Conservation (phyloP, 2,113 vertebrate species). For the Microtus ochrogaster region DNA sequence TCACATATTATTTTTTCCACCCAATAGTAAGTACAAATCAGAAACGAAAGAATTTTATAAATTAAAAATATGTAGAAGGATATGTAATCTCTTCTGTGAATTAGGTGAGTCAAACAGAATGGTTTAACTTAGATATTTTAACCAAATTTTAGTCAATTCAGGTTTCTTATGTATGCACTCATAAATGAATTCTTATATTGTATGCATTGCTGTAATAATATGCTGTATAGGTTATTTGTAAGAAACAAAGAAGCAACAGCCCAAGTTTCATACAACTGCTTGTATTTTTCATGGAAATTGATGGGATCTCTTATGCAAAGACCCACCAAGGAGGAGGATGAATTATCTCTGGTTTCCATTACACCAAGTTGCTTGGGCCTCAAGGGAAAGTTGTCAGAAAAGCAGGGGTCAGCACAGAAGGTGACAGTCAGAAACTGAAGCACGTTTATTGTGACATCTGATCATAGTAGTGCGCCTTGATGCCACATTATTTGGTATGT, state of each 20-base stretch:
- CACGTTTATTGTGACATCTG: slow-evolving; percentile 59
- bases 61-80: not conserved
- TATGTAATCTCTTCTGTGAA: not conserved
- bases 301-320: not conserved
- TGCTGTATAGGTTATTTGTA: not conserved
- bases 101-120: not conserved
- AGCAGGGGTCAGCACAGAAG: not conserved
- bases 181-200: not conserved
- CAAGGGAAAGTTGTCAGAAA: slow-evolving; percentile 29
- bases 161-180: not conserved
- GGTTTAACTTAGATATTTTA: not conserved
- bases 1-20: not conserved
- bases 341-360: not conserved
- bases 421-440: slow-evolving; percentile 11
- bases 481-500: slow-evolving; percentile 60
- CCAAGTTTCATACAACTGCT: not conserved
- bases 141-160: not conserved
- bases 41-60: not conserved
- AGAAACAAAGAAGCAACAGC: not conserved
- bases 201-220: not conserved
- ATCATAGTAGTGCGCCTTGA: slow-evolving; percentile 51
- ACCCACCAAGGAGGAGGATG: not conserved
- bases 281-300: slow-evolving; percentile 12
- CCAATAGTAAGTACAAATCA: not conserved
- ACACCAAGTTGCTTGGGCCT: slow-evolving; percentile 6